Percentiles rank a stretch among this genome's conserved stretches.
Conservation (phyloP, 2,888 invertebrate genomes). For the Diabrotica balteata region DNA sequence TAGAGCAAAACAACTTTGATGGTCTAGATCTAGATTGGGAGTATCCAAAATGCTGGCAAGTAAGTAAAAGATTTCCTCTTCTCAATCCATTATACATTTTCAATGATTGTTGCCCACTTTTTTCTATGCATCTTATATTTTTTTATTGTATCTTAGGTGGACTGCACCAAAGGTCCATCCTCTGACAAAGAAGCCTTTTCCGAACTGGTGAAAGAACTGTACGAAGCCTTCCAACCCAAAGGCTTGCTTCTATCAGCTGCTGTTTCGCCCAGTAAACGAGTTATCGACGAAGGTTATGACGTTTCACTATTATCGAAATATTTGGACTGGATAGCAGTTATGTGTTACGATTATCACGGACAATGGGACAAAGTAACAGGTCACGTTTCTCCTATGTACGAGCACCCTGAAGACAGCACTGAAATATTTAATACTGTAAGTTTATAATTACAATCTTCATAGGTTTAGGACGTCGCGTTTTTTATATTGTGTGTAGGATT, state of each 20-base stretch:
- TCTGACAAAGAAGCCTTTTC: slow-evolving; percentile 84
- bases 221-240: slow-evolving; percentile 73
- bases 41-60: slow-evolving; percentile 92
- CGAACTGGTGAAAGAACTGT: slow-evolving; percentile 76
- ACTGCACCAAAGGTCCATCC: slow-evolving; percentile 81
- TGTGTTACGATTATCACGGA: slow-evolving; percentile 92
- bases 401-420: slow-evolving; percentile 75
- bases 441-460: slow-evolving; percentile 18
- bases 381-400: slow-evolving; percentile 88
- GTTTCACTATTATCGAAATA: slow-evolving; percentile 76
- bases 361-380: slow-evolving; percentile 92
- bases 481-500: too few species aligned
- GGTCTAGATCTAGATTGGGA: slow-evolving; percentile 95
- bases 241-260: slow-evolving; percentile 81
- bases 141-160: slow-evolving; percentile 63
- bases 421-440: slow-evolving; percentile 79
- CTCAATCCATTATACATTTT: too few species aligned
- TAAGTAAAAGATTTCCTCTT: slow-evolving; percentile 44
- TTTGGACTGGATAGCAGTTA: slow-evolving; percentile 89
- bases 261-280: slow-evolving; percentile 83
- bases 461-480: too few species aligned
- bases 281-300: slow-evolving; percentile 86
- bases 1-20: slow-evolving; percentile 83
- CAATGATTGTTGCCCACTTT: too few species aligned
- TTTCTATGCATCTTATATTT: too few species aligned